These are phyloP conservation scores for Podarcis lilfordi DNA, from an alignment of 2,797 vertebrate species.

Conservation along the genomic window DNA sequence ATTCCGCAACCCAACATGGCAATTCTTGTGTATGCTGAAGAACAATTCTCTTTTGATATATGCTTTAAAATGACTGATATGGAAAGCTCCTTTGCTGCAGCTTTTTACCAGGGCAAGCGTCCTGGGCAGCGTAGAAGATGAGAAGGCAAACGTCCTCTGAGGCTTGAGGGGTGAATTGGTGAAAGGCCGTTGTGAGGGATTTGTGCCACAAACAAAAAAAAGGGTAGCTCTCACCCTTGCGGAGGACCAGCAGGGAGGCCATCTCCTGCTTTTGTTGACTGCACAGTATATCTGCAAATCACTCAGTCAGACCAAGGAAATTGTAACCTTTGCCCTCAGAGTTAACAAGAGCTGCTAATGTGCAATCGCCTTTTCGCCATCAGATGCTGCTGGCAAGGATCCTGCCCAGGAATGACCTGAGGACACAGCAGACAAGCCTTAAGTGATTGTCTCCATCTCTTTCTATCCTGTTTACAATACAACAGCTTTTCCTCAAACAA, in stretches of 20 bases:
- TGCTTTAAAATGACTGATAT: neutral
- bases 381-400: conserved; percentile 56
- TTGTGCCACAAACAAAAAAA: neutral
- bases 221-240: neutral
- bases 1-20: neutral
- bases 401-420: conserved; percentile 76
- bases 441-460: conserved; percentile 75
- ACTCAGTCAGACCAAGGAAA: conserved; percentile 66
- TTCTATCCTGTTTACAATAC: conserved; percentile 88
- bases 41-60: neutral
- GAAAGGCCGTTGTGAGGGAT: neutral
- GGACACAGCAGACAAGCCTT: conserved; percentile 78
- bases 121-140: neutral
- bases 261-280: neutral
- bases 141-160: neutral
- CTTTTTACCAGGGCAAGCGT: neutral
- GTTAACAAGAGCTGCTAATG: conserved; percentile 63
- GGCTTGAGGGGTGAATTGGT: neutral
- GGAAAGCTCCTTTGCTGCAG: neutral
- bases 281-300: neutral
- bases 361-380: conserved; percentile 64
- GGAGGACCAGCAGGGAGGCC: neutral
- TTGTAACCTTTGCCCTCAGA: conserved; percentile 56
- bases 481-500: conserved; percentile 79
- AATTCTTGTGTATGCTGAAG: conserved; percentile 25